Conservation (phyloP, 2,888 invertebrate genomes). For the Drosophila subquinaria region DNA sequence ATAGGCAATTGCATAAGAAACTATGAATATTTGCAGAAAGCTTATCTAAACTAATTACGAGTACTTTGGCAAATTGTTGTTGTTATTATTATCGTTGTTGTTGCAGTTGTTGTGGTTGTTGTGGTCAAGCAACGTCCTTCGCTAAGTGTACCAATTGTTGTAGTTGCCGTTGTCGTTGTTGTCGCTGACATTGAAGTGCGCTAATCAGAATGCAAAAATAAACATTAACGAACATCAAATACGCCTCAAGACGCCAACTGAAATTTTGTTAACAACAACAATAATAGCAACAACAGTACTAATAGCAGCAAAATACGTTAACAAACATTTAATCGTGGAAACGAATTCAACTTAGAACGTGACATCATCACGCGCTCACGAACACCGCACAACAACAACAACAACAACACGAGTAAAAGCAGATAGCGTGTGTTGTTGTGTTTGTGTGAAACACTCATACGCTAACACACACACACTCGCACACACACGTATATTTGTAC, state of each 20-base stretch:
- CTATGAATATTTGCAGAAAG: not conserved
- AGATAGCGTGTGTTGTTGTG: conserved; percentile 52
- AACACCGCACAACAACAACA: conserved; percentile 22
- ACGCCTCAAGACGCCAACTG: conserved; percentile 37
- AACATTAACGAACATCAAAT: conserved; percentile 74
- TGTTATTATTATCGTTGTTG: not conserved
- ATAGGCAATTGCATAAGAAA: conserved; percentile 53
- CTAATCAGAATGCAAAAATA: conserved; percentile 77
- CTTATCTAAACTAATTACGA: conserved; percentile 46
- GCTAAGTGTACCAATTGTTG: conserved; percentile 46
- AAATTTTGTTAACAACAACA: conserved; percentile 33
- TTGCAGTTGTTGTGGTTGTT: conserved; percentile 17
- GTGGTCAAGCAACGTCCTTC: conserved; percentile 72
- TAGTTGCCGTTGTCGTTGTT: not conserved
- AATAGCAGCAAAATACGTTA: conserved; percentile 54
- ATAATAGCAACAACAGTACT: conserved; percentile 17
- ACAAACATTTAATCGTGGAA: conserved; percentile 74
- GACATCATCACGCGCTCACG: conserved; percentile 80
- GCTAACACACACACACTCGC: not conserved
- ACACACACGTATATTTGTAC: conserved; percentile 12
- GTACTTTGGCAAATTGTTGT: conserved; percentile 17
- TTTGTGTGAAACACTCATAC: conserved; percentile 17
- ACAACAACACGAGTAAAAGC: conserved; percentile 32
- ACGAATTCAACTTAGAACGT: conserved; percentile 78
- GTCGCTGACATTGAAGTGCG: conserved; percentile 55